Percentiles rank a stretch among this genome's conserved stretches.
These are phyloP conservation scores for Leptinotarsa juncta DNA, from an alignment of 2,888 invertebrate genomes.

Conservation along the genomic window DNA sequence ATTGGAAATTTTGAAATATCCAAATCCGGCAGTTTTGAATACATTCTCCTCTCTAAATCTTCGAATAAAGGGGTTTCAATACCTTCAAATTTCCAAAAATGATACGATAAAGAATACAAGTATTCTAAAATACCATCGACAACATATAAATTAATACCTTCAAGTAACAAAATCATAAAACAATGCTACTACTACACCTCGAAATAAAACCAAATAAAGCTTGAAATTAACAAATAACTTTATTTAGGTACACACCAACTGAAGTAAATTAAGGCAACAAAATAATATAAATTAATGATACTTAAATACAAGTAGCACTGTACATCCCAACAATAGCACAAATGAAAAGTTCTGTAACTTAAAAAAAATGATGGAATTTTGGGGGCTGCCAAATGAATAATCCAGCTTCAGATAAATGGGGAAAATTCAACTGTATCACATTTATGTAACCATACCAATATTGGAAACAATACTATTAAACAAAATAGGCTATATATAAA, in stretches of 20 bases:
- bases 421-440: constrained; percentile 11
- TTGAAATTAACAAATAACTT: constrained; percentile 51
- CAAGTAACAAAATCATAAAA: constrained; percentile 4
- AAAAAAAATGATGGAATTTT: constrained; percentile 39
- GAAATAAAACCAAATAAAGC: constrained; percentile 40
- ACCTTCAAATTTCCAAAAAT: not conserved
- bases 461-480: not conserved
- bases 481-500: constrained; percentile 8
- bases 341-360: constrained; percentile 39
- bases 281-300: constrained; percentile 58
- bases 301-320: constrained; percentile 57
- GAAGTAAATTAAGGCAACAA: constrained; percentile 58
- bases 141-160: not conserved
- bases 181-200: not conserved
- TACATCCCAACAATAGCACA: constrained; percentile 52
- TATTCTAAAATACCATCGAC: not conserved
- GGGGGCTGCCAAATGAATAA: constrained; percentile 24
- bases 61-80: not conserved
- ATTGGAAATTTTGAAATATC: not conserved
- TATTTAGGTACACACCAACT: constrained; percentile 57
- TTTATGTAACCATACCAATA: not conserved
- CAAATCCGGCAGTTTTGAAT: not conserved
- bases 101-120: not conserved
- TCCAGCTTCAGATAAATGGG: constrained; percentile 12
- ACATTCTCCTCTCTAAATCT: not conserved